These are phyloP conservation scores for Agrilus cyanescens DNA, from an alignment of 2,888 invertebrate genomes.

Conservation along the genomic window DNA sequence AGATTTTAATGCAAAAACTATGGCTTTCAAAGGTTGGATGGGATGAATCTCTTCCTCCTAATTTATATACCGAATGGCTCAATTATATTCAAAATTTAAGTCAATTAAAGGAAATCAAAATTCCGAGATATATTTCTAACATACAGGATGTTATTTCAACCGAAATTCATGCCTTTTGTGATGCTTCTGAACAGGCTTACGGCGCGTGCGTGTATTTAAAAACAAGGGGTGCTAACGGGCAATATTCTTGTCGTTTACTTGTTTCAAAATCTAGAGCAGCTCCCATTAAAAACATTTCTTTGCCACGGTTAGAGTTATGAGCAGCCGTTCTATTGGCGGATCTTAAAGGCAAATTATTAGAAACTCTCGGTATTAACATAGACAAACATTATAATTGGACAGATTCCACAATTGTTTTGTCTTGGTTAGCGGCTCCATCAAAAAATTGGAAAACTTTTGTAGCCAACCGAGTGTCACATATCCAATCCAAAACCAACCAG, in stretches of 20 bases:
- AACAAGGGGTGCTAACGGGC: too few species aligned
- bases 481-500: background rate
- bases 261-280: constrained; percentile 1
- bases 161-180: background rate
- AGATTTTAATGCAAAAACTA: too few species aligned
- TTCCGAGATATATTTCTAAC: background rate
- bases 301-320: constrained; percentile 1
- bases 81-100: background rate
- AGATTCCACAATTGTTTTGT: background rate
- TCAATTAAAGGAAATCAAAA: background rate
- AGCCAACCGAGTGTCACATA: background rate
- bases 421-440: background rate
- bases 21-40: constrained; percentile 1
- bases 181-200: background rate
- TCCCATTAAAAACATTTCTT: background rate
- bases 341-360: background rate
- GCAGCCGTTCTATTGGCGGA: background rate
- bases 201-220: background rate
- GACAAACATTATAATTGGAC: background rate
- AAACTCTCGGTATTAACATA: background rate
- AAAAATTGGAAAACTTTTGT: constrained; percentile 5
- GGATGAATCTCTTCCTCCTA: background rate
- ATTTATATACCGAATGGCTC: background rate
- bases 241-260: too few species aligned
- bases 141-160: background rate